These are phyloP conservation scores for Drosophila serrata DNA, from an alignment of 1,140 invertebrate genomes.

Conservation along the genomic window DNA sequence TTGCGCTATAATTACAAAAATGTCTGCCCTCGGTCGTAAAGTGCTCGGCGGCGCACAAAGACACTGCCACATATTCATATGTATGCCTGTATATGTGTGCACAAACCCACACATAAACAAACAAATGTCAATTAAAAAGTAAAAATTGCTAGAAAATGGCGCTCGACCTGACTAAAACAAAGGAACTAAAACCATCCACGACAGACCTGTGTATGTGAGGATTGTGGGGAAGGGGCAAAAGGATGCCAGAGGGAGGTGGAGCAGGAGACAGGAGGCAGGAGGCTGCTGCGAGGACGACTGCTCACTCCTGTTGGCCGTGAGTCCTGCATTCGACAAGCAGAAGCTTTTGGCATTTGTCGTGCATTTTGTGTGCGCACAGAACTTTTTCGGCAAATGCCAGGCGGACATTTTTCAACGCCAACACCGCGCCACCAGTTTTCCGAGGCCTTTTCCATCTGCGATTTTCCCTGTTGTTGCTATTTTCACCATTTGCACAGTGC, in stretches of 20 bases:
- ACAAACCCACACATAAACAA: slow-evolving; percentile 44
- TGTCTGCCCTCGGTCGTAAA: slow-evolving; percentile 75
- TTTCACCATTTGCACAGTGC: slow-evolving; percentile 4
- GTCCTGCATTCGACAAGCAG: slow-evolving; percentile 55
- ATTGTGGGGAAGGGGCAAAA: neutral
- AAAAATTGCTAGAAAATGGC: slow-evolving; percentile 81
- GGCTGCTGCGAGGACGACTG: slow-evolving; percentile 18
- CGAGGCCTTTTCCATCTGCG: slow-evolving; percentile 29
- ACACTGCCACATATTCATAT: slow-evolving; percentile 15
- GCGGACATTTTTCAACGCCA: slow-evolving; percentile 52
- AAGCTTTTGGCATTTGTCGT: slow-evolving; percentile 64
- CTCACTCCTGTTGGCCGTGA: slow-evolving; percentile 17
- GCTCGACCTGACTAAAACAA: slow-evolving; percentile 74
- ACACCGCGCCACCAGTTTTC: slow-evolving; percentile 21
- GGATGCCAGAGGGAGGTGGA: neutral
- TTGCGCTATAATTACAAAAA: slow-evolving; percentile 81
- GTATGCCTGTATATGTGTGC: slow-evolving; percentile 1
- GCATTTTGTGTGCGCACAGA: slow-evolving; percentile 65
- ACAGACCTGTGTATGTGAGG: slow-evolving; percentile 16
- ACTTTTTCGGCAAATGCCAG: slow-evolving; percentile 63
- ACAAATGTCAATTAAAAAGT: slow-evolving; percentile 83
- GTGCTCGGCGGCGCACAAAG: slow-evolving; percentile 53
- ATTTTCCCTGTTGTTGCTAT: slow-evolving; percentile 35
- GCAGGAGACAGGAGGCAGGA: neutral
- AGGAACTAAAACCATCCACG: slow-evolving; percentile 42